Evolutionary conservation across 2,888 invertebrate genomes (phyloP).

Genomic region (Drosophila limbata): DNA sequence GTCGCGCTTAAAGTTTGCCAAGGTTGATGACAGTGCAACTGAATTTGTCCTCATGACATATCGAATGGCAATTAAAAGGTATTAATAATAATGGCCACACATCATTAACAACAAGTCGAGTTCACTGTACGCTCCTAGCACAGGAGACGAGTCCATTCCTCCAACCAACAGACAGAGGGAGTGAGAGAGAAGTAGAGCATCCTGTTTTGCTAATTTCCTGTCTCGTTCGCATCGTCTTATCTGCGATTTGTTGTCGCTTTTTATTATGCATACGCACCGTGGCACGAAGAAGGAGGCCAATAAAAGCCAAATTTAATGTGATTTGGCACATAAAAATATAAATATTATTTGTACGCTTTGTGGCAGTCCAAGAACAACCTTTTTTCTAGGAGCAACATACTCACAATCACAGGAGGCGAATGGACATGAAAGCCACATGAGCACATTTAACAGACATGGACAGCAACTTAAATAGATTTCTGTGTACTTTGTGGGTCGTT

Average conservation of each 20-base stretch:
- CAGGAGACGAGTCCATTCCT: constrained; percentile 30
- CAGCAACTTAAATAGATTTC: constrained; percentile 60
- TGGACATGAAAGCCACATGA: constrained; percentile 40
- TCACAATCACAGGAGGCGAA: constrained; percentile 15
- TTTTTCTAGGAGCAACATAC: constrained; percentile 33
- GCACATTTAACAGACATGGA: constrained; percentile 42
- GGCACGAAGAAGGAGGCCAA: constrained; percentile 39
- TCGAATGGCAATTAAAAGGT: constrained; percentile 73
- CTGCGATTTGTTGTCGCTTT: constrained; percentile 64
- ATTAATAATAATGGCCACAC: constrained; percentile 36
- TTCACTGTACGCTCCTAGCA: constrained; percentile 44
- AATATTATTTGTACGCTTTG: constrained; percentile 66
- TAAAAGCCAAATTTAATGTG: constrained; percentile 72
- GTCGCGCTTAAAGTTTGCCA: constrained; percentile 37
- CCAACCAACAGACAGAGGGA: not conserved
- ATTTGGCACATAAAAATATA: constrained; percentile 75
- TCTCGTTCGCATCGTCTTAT: constrained; percentile 69
- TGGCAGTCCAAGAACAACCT: constrained; percentile 51
- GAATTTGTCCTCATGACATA: constrained; percentile 49
- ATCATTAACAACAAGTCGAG: constrained; percentile 29
- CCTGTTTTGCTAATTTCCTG: constrained; percentile 68
- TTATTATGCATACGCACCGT: constrained; percentile 75
- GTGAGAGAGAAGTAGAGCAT: constrained; percentile 1
- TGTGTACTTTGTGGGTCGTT: constrained; percentile 30
- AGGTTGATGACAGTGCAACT: constrained; percentile 68